Evolutionary conservation across 2,797 vertebrate species (phyloP).

Genomic region (Meda fulgida): DNA sequence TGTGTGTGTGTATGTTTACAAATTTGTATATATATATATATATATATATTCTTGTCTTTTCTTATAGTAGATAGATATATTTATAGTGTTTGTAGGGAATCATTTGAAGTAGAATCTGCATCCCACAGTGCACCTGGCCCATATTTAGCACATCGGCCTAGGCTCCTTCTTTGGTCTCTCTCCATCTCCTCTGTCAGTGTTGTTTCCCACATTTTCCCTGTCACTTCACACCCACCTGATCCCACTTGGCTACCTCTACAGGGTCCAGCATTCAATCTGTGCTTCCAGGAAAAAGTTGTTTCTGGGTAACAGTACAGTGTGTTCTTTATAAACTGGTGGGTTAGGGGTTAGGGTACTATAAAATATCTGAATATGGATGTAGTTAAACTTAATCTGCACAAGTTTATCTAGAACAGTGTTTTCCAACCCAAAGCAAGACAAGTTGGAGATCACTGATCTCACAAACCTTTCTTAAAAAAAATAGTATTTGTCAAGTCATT

Average conservation of each 20-base stretch:
- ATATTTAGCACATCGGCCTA: conserved; percentile 36
- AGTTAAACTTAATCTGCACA: not conserved
- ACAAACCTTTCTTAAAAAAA: not conserved
- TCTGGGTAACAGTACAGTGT: conserved; percentile 16
- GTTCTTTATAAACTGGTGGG: conserved; percentile 30
- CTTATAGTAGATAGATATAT: not conserved
- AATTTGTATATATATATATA: too few relatives aligned
- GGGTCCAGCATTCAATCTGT: conserved; percentile 46
- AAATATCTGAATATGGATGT: conserved; percentile 22
- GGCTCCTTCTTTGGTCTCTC: conserved; percentile 50
- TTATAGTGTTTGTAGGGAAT: not conserved
- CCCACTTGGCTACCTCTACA: conserved; percentile 45
- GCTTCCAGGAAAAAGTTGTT: conserved; percentile 44
- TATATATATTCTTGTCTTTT: not conserved
- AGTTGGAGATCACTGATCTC: not conserved
- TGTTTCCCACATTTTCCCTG: conserved; percentile 59
- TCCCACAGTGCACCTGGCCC: conserved; percentile 44
- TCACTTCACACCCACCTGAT: conserved; percentile 65
- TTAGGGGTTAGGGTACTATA: conserved; percentile 5
- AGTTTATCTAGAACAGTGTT: not conserved
- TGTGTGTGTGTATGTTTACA: too few relatives aligned
- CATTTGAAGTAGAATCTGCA: not conserved
- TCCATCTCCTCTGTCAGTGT: conserved; percentile 35
- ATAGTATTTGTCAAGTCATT: not conserved
- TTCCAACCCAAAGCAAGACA: not conserved